Evolutionary conservation across 2,888 invertebrate species (phyloP).

Genomic region (Drosophila ustulata): DNA sequence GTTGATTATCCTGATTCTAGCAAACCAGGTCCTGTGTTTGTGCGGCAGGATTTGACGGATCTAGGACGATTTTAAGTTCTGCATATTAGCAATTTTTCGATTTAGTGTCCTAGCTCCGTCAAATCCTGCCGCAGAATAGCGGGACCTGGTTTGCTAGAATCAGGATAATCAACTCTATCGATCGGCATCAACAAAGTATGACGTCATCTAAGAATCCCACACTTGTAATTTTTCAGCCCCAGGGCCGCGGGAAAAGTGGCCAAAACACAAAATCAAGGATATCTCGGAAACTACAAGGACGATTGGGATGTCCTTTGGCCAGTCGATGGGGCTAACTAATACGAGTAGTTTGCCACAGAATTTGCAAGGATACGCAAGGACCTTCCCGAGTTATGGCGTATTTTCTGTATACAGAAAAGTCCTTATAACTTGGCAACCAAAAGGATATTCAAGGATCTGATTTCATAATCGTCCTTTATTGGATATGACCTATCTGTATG

Average conservation of each 20-base stretch:
- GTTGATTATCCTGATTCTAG: no score
- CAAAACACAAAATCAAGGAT: neutral
- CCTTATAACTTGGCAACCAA: neutral
- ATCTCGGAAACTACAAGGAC: neutral
- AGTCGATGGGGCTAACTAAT: neutral
- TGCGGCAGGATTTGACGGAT: no score
- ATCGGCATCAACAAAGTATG: neutral
- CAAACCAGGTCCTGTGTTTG: no score
- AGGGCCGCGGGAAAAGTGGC: neutral
- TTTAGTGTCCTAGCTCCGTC: neutral
- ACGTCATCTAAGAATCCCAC: neutral
- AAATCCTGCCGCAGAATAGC: neutral
- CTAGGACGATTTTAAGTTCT: no score
- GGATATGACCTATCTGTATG: neutral
- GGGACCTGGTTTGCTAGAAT: neutral
- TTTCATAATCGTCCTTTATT: neutral
- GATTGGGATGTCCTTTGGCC: neutral
- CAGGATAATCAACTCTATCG: neutral
- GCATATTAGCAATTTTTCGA: no score
- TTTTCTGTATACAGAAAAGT: neutral
- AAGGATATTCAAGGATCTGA: neutral
- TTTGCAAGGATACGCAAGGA: neutral
- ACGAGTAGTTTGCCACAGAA: neutral
- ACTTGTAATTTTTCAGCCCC: no score
- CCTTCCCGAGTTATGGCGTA: neutral